These are phyloP conservation scores for Euclidia mi DNA, from an alignment of 2,888 invertebrate genomes.

Conservation along the genomic window DNA sequence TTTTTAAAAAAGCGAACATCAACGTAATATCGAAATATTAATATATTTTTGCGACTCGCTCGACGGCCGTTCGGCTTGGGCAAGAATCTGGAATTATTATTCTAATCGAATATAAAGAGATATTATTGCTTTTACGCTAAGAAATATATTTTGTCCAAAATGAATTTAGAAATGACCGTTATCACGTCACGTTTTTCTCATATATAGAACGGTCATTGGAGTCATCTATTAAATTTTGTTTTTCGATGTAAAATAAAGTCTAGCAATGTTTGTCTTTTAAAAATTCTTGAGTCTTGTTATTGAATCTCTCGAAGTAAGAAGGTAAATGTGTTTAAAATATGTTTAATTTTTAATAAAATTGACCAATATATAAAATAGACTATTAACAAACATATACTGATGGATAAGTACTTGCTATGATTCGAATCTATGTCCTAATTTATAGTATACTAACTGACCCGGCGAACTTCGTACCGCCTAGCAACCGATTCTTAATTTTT, in stretches of 20 bases:
- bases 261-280: neutral
- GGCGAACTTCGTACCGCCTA: too few species aligned
- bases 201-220: neutral
- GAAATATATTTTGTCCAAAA: neutral
- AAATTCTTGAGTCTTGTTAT: too few species aligned
- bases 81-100: neutral
- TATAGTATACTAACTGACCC: too few species aligned
- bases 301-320: too few species aligned
- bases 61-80: neutral
- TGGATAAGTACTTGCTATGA: too few species aligned
- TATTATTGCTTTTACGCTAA: conserved; percentile 2
- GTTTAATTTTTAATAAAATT: too few species aligned
- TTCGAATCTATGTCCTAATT: too few species aligned
- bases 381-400: too few species aligned
- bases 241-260: neutral
- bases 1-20: conserved; percentile 8
- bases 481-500: too few species aligned
- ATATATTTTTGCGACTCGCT: neutral
- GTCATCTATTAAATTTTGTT: neutral
- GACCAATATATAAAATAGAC: too few species aligned
- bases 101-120: conserved; percentile 3
- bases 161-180: neutral
- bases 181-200: too few species aligned
- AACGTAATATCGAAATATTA: conserved; percentile 9
- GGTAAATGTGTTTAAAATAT: too few species aligned